These are phyloP conservation scores for Montipora capitata DNA, from an alignment of 92 coral and sea anemone species.

Conservation along the genomic window DNA sequence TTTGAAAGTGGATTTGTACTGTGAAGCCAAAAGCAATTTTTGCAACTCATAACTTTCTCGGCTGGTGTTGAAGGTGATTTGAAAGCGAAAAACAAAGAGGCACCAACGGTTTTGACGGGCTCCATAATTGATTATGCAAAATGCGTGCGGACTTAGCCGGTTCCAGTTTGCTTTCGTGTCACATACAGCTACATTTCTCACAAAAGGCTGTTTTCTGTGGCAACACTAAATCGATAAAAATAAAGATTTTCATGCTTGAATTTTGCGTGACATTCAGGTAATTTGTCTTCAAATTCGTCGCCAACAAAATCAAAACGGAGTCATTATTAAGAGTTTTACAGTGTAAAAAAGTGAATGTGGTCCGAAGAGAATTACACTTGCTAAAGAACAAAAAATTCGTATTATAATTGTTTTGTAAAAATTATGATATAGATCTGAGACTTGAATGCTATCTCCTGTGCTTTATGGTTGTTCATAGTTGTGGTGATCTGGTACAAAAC, in stretches of 20 bases:
- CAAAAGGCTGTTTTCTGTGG: not conserved
- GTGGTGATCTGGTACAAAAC: too few species aligned
- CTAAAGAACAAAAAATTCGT: too few species aligned
- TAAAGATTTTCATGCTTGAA: not conserved
- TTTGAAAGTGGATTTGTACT: not conserved
- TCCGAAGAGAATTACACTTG: too few species aligned
- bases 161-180: slow-evolving; percentile 35
- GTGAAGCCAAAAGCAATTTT: not conserved
- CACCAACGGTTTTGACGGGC: slow-evolving; percentile 26
- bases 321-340: not conserved
- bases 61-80: slow-evolving; percentile 26
- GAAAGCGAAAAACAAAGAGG: not conserved
- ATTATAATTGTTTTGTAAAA: too few species aligned
- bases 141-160: slow-evolving; percentile 24
- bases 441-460: too few species aligned
- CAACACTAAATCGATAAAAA: too few species aligned
- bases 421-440: too few species aligned
- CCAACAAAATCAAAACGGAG: not conserved
- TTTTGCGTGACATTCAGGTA: not conserved
- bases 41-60: not conserved
- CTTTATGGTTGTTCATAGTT: too few species aligned
- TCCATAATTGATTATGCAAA: slow-evolving; percentile 54
- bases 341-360: not conserved
- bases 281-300: not conserved
- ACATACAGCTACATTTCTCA: not conserved